Base-by-base conservation (phyloP, 2,113 vertebrate genomes). In the Oryzias curvinotus region DNA sequence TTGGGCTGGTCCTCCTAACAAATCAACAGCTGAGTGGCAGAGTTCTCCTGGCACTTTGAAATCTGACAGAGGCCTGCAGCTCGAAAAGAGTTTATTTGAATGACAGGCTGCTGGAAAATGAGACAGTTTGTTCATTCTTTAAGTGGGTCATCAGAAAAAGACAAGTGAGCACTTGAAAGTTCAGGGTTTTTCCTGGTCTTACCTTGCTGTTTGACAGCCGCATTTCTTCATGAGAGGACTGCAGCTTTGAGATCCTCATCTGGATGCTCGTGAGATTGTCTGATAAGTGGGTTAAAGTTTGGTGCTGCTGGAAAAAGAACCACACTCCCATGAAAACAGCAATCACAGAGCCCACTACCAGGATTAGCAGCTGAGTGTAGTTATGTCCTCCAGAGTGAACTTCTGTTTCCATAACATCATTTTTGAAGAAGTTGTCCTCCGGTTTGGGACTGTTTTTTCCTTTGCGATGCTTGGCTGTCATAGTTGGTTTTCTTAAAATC, bases 391-490 rank as follows among this genome's bases (percentile, higher is more conserved):
- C 88, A 0, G 67, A 8, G 26, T 83, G 83, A 10, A 64, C 78
- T 62, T 88, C 85, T 12, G 85, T 30, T 46, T 87, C 82, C 36
- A 18, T 4, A 1, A 65, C 36, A 10, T 90, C 89, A 19, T 77
- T 85, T 61, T 82, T 88, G 46, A 82, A 67, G 23, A 80, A 85
- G 86, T 89, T 87, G 0, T 92, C 90, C 47, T 92, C 91, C 6
- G 82, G 58, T 47, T 85, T 89, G 50, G 86, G 75, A 75, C 82
- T 88, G 72, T 56, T 62, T 61, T 90, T 92, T 25, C 86, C 88
- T 75, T 77, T 91, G 4, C 91, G 87, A 57, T 92, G 90, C 67
- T 88, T 91, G 73, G 91, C 90, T 52, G 91, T 92, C 91, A 92
- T 92, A 2, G 36, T 36, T 36, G 36, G 7, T 62, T 30, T 60